These are phyloP conservation scores for Virgularia gustaviana DNA, from an alignment of 92 coral and sea anemone species.

Conservation along the genomic window DNA sequence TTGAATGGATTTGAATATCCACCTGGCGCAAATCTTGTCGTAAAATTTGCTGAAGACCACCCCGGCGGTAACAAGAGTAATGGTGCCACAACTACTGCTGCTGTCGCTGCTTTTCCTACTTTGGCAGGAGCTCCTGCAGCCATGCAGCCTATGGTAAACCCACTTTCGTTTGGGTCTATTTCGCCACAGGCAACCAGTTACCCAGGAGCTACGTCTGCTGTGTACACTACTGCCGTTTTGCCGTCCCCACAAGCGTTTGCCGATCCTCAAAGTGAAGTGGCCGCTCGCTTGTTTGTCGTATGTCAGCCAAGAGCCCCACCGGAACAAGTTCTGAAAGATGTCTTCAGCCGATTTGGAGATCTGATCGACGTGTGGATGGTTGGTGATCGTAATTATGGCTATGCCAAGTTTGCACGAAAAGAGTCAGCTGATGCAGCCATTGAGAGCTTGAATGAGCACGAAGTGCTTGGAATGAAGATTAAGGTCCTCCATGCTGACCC, in stretches of 20 bases:
- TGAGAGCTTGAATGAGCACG: slow-evolving; percentile 87
- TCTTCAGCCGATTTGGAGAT: slow-evolving; percentile 96
- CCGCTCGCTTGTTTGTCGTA: slow-evolving; percentile 84
- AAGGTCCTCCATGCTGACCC: slow-evolving; percentile 99
- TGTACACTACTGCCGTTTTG: slow-evolving; percentile 88
- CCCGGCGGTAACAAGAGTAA: slow-evolving; percentile 61
- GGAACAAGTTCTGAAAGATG: slow-evolving; percentile 86
- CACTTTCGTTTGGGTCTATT: background rate
- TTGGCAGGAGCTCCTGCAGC: slow-evolving; percentile 44
- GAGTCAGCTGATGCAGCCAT: slow-evolving; percentile 98
- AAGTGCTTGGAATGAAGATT: slow-evolving; percentile 94
- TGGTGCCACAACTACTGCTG: slow-evolving; percentile 24
- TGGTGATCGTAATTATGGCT: slow-evolving; percentile 97
- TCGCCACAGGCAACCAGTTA: slow-evolving; percentile 39
- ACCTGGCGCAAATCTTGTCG: slow-evolving; percentile 86
- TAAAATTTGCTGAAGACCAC: slow-evolving; percentile 95
- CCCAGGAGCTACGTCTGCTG: slow-evolving; percentile 38
- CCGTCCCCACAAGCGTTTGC: slow-evolving; percentile 96
- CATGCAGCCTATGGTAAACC: slow-evolving; percentile 34
- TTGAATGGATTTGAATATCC: slow-evolving; percentile 98
- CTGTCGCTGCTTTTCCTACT: slow-evolving; percentile 44
- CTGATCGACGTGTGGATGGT: slow-evolving; percentile 95
- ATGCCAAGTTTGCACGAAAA: slow-evolving; percentile 91
- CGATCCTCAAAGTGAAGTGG: slow-evolving; percentile 76
- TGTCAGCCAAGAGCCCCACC: slow-evolving; percentile 99